Evolutionary conservation across 2,888 invertebrate genomes (phyloP).

Genomic region (Furcula furcula): DNA sequence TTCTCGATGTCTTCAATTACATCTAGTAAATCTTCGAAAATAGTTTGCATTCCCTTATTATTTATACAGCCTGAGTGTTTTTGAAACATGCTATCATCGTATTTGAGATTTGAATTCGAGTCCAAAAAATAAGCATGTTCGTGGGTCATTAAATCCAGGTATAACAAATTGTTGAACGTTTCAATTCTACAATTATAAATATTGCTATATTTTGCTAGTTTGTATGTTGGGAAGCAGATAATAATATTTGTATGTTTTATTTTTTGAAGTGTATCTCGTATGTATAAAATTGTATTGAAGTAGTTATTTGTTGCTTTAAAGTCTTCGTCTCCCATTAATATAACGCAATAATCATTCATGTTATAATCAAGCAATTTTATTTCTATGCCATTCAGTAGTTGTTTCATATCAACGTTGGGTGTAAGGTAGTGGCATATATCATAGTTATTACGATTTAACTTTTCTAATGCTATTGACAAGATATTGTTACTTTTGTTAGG

Average conservation of each 20-base stretch:
- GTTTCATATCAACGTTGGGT: slow-evolving; percentile 1
- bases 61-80: slow-evolving; percentile 1
- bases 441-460: slow-evolving; percentile 1
- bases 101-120: neutral
- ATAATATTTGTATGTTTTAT: neutral
- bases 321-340: slow-evolving; percentile 4
- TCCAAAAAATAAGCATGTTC: slow-evolving; percentile 1
- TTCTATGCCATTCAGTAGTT: slow-evolving; percentile 1
- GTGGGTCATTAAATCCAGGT: neutral
- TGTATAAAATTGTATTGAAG: neutral
- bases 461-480: slow-evolving; percentile 1
- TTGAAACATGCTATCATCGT: slow-evolving; percentile 1
- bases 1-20: too few species aligned
- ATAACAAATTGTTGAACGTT: slow-evolving; percentile 1
- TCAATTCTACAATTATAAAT: neutral
- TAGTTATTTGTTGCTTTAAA: slow-evolving; percentile 1
- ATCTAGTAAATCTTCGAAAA: neutral
- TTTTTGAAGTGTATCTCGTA: neutral
- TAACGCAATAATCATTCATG: slow-evolving; percentile 2
- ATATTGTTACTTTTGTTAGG: slow-evolving; percentile 2
- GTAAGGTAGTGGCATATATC: slow-evolving; percentile 5
- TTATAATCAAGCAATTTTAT: slow-evolving; percentile 2
- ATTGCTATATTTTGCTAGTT: neutral
- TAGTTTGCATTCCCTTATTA: neutral
- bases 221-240: slow-evolving; percentile 1